Percentiles rank a stretch among this genome's conserved stretches.
These are phyloP conservation scores for Rhagonycha lutea DNA, from an alignment of 2,888 invertebrate genomes.

Conservation along the genomic window DNA sequence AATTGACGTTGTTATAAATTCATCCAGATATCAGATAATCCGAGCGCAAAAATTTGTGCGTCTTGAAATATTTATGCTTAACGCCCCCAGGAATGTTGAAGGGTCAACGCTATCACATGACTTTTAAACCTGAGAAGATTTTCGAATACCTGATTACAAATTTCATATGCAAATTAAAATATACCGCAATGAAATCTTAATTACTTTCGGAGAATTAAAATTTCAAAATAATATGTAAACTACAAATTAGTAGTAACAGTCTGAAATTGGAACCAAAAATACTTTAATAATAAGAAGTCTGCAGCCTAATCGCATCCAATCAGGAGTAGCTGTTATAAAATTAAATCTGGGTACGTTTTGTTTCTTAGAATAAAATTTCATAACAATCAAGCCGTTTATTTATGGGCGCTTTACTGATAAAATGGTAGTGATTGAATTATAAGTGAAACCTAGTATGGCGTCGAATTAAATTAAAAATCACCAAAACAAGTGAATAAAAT, in stretches of 20 bases:
- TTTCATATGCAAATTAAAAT: neutral
- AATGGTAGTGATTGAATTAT: slow-evolving; percentile 23
- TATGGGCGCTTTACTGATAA: slow-evolving; percentile 8
- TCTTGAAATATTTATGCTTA: slow-evolving; percentile 23
- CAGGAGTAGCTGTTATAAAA: neutral
- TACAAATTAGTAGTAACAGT: no score
- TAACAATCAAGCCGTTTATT: slow-evolving; percentile 2
- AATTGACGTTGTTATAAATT: slow-evolving; percentile 18
- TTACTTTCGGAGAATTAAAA: neutral
- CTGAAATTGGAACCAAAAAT: neutral
- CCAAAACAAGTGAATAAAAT: slow-evolving; percentile 43
- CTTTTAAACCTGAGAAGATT: slow-evolving; percentile 14
- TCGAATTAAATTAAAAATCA: slow-evolving; percentile 42
- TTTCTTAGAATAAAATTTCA: slow-evolving; percentile 20
- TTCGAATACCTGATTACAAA: neutral
- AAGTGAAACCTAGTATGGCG: slow-evolving; percentile 34
- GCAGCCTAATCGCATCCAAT: neutral
- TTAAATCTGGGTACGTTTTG: neutral
- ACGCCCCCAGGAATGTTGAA: slow-evolving; percentile 28
- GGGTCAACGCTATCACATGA: slow-evolving; percentile 36
- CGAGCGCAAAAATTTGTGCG: slow-evolving; percentile 21
- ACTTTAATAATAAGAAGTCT: neutral
- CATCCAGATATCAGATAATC: slow-evolving; percentile 25
- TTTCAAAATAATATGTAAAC: neutral
- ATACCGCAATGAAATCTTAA: neutral